Evolutionary conservation across 2,888 invertebrate genomes (phyloP).

Genomic region (Polymixis flavicincta): DNA sequence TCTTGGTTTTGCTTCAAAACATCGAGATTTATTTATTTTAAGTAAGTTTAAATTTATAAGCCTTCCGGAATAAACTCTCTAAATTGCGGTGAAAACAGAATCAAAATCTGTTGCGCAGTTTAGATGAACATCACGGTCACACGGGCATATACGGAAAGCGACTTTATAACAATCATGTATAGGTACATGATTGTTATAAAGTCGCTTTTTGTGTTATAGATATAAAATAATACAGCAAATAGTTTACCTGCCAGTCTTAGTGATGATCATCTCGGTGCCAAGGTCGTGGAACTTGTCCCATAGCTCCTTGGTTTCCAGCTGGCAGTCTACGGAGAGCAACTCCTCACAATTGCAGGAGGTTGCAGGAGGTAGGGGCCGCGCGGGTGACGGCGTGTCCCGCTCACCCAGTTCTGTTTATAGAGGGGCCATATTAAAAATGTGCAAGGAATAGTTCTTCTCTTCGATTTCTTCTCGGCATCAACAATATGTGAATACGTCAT

Average conservation of each 20-base stretch:
- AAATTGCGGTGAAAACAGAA: background rate
- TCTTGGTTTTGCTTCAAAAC: no score
- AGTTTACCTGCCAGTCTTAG: conserved; percentile 97
- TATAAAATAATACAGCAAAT: background rate
- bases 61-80: no score
- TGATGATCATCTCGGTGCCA: conserved; percentile 99
- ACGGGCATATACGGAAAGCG: background rate
- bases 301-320: conserved; percentile 98
- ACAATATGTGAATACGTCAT: background rate
- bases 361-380: conserved; percentile 83
- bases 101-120: background rate
- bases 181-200: no score
- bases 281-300: conserved; percentile 99
- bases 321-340: conserved; percentile 95
- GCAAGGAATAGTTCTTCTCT: background rate
- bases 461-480: background rate
- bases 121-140: no score
- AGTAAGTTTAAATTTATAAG: background rate
- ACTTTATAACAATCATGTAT: background rate
- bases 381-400: conserved; percentile 88
- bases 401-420: conserved; percentile 84
- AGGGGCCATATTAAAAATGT: background rate
- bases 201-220: no score
- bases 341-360: conserved; percentile 96
- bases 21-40: background rate